Percentiles rank a stretch among this genome's conserved stretches.
Conservation (phyloP, 53 echinoderm and acorn worm genomes). For the Henricia sp. region DNA sequence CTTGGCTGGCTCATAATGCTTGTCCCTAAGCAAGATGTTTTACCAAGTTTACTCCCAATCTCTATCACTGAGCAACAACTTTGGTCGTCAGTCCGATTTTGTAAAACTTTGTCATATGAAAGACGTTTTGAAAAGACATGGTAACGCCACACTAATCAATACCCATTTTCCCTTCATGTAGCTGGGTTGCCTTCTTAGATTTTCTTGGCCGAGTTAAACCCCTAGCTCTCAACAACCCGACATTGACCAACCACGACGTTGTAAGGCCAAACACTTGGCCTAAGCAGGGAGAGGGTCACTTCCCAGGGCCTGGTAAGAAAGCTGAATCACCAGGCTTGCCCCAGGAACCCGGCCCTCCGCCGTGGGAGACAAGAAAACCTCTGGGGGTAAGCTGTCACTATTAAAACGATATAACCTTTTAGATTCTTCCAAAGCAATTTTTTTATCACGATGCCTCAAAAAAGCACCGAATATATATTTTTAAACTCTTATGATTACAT, state of each 20-base stretch:
- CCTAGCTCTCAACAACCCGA: background rate
- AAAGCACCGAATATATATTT: no score
- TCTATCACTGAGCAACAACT: no score
- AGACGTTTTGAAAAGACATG: no score
- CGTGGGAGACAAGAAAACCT: slow-evolving; percentile 82
- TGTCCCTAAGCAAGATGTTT: no score
- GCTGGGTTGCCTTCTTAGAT: slow-evolving; percentile 90
- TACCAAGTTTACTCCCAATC: no score
- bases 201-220: slow-evolving; percentile 78
- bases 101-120: no score
- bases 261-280: slow-evolving; percentile 81
- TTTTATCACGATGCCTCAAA: background rate
- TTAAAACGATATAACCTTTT: no score
- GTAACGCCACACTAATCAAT: no score
- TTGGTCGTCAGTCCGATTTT: no score
- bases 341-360: slow-evolving; percentile 53
- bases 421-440: no score
- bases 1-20: no score
- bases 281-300: slow-evolving; percentile 17
- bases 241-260: slow-evolving; percentile 13
- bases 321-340: slow-evolving; percentile 16
- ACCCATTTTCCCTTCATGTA: slow-evolving; percentile 22
- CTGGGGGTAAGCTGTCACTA: slow-evolving; percentile 84
- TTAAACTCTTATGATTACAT: background rate
- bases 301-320: background rate